Conservation (phyloP, 2,797 vertebrate species). For the Takifugu ocellatus region DNA sequence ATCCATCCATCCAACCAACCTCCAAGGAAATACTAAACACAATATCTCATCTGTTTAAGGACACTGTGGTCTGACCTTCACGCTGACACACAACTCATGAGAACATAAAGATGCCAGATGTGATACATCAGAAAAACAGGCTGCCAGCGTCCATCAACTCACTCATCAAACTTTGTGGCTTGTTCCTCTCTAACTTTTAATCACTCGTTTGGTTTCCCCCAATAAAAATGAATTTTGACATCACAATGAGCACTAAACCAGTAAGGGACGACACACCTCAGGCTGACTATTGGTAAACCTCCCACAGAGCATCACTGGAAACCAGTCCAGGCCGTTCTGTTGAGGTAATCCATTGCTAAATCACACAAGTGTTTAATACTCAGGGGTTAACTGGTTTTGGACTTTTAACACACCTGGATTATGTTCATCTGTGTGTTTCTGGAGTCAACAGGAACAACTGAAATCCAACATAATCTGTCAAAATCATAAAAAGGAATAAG, state of each 20-base stretch:
- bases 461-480: constrained; percentile 30
- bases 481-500: constrained; percentile 44
- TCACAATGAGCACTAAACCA: constrained; percentile 9
- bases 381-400: not conserved
- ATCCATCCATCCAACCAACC: not conserved
- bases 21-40: not conserved
- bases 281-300: constrained; percentile 25
- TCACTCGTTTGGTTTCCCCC: constrained; percentile 3
- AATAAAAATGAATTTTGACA: not conserved
- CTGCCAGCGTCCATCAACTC: constrained; percentile 4
- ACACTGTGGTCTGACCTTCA: constrained; percentile 48
- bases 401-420: constrained; percentile 8
- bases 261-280: constrained; percentile 1
- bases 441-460: not conserved
- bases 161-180: constrained; percentile 3
- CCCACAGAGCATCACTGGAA: constrained; percentile 56
- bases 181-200: not conserved
- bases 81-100: constrained; percentile 28
- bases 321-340: constrained; percentile 22
- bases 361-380: not conserved
- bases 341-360: constrained; percentile 25
- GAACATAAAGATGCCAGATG: constrained; percentile 44
- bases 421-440: constrained; percentile 23
- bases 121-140: constrained; percentile 40
- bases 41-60: constrained; percentile 18